Percentiles rank a stretch among this genome's conserved stretches.
phyloP scores from a whole-genome alignment of 2,113 vertebrate genomes.

The Nicator chloris region DNA sequence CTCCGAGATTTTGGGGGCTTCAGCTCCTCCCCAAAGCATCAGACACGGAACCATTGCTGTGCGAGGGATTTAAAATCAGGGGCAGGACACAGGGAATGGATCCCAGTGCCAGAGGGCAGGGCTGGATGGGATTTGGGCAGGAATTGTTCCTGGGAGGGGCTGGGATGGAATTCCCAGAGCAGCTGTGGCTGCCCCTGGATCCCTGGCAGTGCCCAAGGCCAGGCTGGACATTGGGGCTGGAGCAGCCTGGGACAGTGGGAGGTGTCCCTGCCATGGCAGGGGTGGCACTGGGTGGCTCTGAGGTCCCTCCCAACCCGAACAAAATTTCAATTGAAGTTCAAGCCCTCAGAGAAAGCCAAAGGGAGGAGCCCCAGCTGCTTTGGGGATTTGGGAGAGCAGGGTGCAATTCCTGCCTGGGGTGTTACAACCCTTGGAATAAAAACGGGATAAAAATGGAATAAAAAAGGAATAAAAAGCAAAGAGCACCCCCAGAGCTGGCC shows the following conservation, averaged over 20 bases:
- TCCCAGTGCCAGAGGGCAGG: not conserved
- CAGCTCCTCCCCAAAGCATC: not conserved
- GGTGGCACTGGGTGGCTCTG: fast-evolving
- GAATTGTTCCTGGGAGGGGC: fast-evolving
- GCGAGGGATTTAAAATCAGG: not conserved
- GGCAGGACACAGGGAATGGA: not conserved
- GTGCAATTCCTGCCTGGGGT: fast-evolving
- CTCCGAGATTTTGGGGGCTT: not conserved
- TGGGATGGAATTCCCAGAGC: not conserved
- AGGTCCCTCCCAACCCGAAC: no score
- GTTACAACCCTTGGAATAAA: not conserved
- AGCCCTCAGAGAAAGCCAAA: not conserved
- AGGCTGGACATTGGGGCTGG: not conserved
- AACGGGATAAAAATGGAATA: not conserved
- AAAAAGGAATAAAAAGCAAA: not conserved
- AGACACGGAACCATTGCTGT: fast-evolving
- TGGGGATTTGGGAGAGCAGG: not conserved
- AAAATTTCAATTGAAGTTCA: not conserved
- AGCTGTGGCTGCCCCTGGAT: not conserved
- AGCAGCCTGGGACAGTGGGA: not conserved
- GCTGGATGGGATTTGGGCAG: fast-evolving
- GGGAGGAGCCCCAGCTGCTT: not conserved
- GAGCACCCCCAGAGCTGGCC: not conserved
- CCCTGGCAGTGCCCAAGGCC: not conserved
- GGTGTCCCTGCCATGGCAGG: not conserved